phyloP scores from a whole-genome alignment of 2,113 vertebrate genomes.

The Phyllostomus hastatus region DNA sequence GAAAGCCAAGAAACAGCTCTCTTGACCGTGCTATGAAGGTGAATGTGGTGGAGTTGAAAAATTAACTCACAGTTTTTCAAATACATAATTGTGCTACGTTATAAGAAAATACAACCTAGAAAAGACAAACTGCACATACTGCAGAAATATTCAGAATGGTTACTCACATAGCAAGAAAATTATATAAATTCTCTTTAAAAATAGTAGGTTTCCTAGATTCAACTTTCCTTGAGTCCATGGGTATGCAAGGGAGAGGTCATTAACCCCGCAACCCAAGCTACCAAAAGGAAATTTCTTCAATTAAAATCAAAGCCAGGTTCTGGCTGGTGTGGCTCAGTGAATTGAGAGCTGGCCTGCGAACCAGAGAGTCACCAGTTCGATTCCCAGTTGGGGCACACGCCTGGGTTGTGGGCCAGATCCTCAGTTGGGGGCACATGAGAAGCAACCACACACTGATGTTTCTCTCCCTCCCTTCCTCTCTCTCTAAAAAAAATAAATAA shows the following conservation, averaged over 20 bases:
- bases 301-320: background rate
- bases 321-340: no score
- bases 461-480: no score
- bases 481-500: no score
- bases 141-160: background rate
- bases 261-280: background rate
- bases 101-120: background rate
- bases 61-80: background rate
- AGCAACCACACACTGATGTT: no score
- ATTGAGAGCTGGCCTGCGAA: no score
- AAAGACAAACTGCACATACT: background rate
- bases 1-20: conserved; percentile 41
- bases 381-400: no score
- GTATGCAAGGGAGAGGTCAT: background rate
- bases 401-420: no score
- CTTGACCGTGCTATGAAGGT: background rate
- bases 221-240: background rate
- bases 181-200: background rate
- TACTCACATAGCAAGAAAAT: background rate
- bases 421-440: no score
- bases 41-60: background rate
- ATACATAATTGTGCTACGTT: background rate
- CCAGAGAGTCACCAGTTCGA: no score
- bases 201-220: background rate
- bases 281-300: background rate